phyloP scores from a whole-genome alignment of 2,888 invertebrate species.

The Bugulina stolonifera region DNA sequence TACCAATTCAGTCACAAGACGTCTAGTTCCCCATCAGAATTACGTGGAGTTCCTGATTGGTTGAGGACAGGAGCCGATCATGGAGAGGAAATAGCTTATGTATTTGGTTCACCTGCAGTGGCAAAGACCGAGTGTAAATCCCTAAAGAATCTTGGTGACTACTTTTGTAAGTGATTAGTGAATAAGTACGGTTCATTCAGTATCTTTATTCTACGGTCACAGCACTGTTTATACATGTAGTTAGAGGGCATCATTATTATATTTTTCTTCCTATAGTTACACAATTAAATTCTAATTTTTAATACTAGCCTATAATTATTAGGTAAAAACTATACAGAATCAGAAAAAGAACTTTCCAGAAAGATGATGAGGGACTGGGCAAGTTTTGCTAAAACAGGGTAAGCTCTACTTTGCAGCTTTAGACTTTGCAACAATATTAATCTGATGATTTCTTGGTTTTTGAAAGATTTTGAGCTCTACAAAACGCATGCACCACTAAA shows the following conservation, averaged over 20 bases:
- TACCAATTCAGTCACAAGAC: constrained; percentile 7
- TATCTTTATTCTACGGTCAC: too few species aligned
- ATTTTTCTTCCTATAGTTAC: background rate
- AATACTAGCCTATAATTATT: background rate
- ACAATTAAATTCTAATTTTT: background rate
- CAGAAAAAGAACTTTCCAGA: constrained; percentile 37
- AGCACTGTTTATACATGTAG: too few species aligned
- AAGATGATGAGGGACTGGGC: constrained; percentile 42
- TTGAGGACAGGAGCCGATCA: constrained; percentile 16
- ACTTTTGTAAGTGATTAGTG: too few species aligned
- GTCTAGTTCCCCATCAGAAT: background rate
- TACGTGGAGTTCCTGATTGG: background rate
- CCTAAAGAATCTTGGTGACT: too few species aligned
- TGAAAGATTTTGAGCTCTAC: background rate
- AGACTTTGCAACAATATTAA: too few species aligned
- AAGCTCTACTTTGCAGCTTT: constrained; percentile 29
- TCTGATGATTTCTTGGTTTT: background rate
- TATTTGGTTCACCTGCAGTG: background rate
- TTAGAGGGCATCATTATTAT: too few species aligned
- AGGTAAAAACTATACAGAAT: constrained; percentile 28
- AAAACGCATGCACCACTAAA: background rate
- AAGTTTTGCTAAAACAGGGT: constrained; percentile 49
- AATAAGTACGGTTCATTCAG: too few species aligned
- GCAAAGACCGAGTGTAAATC: background rate
- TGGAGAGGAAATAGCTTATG: background rate